These are phyloP conservation scores for Ondatra zibethicus DNA, from an alignment of 2,113 vertebrate species.

Conservation along the genomic window DNA sequence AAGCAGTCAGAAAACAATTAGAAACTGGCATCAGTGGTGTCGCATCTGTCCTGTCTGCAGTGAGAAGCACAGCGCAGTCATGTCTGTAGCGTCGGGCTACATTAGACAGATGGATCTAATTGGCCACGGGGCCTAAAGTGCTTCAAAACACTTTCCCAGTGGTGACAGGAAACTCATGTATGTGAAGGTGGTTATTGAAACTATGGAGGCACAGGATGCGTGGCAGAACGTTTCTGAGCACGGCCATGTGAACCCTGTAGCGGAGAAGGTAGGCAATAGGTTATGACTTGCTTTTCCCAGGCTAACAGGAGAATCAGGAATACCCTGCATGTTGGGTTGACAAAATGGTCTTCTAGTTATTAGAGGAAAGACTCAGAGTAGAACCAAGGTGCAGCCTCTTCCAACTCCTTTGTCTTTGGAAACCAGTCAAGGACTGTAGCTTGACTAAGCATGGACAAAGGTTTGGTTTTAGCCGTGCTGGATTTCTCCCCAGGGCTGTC, in stretches of 20 bases:
- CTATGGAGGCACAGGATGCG: not conserved
- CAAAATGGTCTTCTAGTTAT: not conserved
- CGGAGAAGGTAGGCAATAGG: not conserved
- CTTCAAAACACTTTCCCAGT: conserved; percentile 48
- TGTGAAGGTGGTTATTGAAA: not conserved
- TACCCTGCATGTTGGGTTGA: not conserved
- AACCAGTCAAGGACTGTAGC: not conserved
- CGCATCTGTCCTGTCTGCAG: not conserved
- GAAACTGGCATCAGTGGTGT: not conserved
- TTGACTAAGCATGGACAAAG: not conserved
- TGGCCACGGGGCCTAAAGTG: not conserved
- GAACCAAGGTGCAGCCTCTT: not conserved
- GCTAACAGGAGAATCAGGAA: not conserved
- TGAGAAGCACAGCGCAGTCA: conserved; percentile 6
- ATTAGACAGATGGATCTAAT: conserved; percentile 4
- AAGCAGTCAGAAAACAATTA: conserved; percentile 5
- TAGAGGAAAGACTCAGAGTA: not conserved
- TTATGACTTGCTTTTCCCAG: conserved; percentile 41
- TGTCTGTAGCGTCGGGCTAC: not conserved
- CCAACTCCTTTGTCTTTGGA: conserved; percentile 33
- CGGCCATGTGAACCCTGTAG: not conserved
- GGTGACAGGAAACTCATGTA: conserved; percentile 33
- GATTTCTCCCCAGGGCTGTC: not conserved
- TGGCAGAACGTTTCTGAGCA: not conserved
- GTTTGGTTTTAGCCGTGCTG: conserved; percentile 16